Evolutionary conservation across 92 coral and sea anemone genomes (phyloP).

Genomic region (Paramuricea clavata): DNA sequence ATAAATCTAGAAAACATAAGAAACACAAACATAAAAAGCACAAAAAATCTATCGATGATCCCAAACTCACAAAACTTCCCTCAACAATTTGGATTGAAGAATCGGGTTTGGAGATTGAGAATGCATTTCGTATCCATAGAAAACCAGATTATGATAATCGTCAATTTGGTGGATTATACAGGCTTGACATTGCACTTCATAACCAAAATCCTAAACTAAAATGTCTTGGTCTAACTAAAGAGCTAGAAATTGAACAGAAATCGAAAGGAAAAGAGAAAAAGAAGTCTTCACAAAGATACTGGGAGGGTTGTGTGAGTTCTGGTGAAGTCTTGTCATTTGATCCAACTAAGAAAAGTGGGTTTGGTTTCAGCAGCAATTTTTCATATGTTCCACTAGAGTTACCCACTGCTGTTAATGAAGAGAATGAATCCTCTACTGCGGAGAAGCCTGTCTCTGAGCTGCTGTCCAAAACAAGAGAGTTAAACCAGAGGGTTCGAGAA

Average conservation of each 20-base stretch:
- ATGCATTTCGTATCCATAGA: constrained; percentile 84
- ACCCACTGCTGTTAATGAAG: constrained; percentile 42
- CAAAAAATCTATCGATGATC: constrained; percentile 42
- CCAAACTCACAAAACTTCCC: constrained; percentile 70
- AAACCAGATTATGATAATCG: constrained; percentile 88
- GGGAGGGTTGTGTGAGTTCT: constrained; percentile 58
- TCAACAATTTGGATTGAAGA: constrained; percentile 95
- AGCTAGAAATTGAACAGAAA: constrained; percentile 73
- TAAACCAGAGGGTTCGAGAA: constrained; percentile 78
- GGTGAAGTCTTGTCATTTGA: background rate
- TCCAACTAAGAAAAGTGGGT: background rate
- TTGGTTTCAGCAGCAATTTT: constrained; percentile 65
- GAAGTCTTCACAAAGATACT: constrained; percentile 47
- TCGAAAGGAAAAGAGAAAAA: constrained; percentile 62
- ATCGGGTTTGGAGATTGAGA: constrained; percentile 71
- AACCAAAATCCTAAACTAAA: constrained; percentile 70
- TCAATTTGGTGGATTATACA: constrained; percentile 80
- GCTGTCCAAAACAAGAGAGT: constrained; percentile 67
- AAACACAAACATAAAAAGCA: constrained; percentile 76
- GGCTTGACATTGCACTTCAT: constrained; percentile 87
- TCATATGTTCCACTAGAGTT: constrained; percentile 80
- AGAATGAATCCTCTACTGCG: constrained; percentile 5
- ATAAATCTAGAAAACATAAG: constrained; percentile 68
- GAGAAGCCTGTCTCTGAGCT: constrained; percentile 7
- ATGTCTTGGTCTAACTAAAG: constrained; percentile 81